phyloP scores from a whole-genome alignment of 2,888 invertebrate species.

The Xestia ashworthii region DNA sequence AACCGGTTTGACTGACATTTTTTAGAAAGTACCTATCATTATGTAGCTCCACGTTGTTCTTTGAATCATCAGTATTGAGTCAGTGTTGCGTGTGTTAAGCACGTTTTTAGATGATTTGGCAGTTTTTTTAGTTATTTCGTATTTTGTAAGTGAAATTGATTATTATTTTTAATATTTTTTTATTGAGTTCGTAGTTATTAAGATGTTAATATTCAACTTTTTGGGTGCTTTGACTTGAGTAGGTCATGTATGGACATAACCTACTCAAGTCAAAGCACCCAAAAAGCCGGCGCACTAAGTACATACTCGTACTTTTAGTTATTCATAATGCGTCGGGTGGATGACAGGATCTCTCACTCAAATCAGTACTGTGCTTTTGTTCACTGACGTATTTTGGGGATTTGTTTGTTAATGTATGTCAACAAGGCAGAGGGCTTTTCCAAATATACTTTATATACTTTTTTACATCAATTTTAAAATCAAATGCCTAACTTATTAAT shows the following conservation, averaged over 20 bases:
- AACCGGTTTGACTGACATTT: slow-evolving; percentile 17
- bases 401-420: not conserved
- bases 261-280: too few species aligned
- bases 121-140: slow-evolving; percentile 13
- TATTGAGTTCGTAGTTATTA: not conserved
- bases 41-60: slow-evolving; percentile 45
- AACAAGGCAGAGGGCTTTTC: not conserved
- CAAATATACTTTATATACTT: too few species aligned
- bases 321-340: not conserved
- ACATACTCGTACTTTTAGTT: too few species aligned
- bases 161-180: slow-evolving; percentile 2
- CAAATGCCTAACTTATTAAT: too few species aligned
- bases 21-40: slow-evolving; percentile 60
- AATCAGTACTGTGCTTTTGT: not conserved
- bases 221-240: not conserved
- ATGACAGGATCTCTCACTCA: not conserved
- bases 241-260: not conserved
- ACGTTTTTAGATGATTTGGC: slow-evolving; percentile 27
- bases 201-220: not conserved
- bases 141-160: slow-evolving; percentile 44
- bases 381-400: not conserved
- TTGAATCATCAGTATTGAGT: slow-evolving; percentile 54
- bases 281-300: too few species aligned
- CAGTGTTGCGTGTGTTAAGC: slow-evolving; percentile 36
- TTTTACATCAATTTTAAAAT: too few species aligned